These are phyloP conservation scores for Peromyscus maniculatus DNA, from an alignment of 2,113 vertebrate genomes.

Conservation along the genomic window DNA sequence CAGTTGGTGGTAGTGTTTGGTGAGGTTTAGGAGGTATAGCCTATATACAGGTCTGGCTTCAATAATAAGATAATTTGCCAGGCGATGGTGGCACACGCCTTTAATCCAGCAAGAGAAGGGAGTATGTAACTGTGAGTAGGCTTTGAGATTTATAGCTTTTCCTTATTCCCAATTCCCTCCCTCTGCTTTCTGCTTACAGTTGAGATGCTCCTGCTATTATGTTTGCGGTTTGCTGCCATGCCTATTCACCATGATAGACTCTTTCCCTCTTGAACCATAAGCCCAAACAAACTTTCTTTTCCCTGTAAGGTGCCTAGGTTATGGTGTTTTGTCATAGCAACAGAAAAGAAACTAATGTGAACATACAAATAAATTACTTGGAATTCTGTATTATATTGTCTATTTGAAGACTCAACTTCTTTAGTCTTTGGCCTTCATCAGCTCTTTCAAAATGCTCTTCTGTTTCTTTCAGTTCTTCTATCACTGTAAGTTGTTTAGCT, in stretches of 20 bases:
- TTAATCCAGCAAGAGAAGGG: too few species aligned
- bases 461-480: neutral
- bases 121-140: neutral
- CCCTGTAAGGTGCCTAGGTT: neutral
- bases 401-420: neutral
- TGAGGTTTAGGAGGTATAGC: neutral
- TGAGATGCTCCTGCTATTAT: neutral
- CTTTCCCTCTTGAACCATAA: neutral
- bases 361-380: neutral
- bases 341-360: neutral
- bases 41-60: too few species aligned
- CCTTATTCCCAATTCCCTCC: neutral
- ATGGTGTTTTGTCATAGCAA: neutral
- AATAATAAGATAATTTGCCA: too few species aligned
- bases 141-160: neutral
- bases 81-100: too few species aligned
- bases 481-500: neutral
- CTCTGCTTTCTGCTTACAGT: neutral
- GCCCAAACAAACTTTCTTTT: neutral
- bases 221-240: too few species aligned
- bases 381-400: neutral
- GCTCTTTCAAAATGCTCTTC: neutral
- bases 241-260: neutral
- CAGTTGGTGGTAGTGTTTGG: neutral
- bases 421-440: neutral